Evolutionary conservation across 2,888 invertebrate species (phyloP).

Genomic region (Eugnorisma glareosa): DNA sequence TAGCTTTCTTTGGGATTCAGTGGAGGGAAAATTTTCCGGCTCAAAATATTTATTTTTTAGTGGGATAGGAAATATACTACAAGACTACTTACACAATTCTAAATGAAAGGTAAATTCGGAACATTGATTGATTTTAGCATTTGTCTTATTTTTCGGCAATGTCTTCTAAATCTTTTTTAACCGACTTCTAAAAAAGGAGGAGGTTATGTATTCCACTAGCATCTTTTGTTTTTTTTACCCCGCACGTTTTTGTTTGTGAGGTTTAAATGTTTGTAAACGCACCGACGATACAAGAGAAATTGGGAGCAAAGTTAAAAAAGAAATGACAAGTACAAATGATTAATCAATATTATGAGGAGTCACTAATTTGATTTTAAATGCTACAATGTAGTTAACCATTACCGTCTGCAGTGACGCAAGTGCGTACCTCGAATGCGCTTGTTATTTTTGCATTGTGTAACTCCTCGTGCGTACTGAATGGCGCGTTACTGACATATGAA

Average conservation of each 20-base stretch:
- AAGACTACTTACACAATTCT: background rate
- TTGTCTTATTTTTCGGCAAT: background rate
- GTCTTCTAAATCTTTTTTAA: no score
- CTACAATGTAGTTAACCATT: conserved; percentile 16
- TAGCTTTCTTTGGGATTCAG: conserved; percentile 15
- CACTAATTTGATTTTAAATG: conserved; percentile 9
- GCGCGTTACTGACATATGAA: conserved; percentile 59
- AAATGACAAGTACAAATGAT: background rate
- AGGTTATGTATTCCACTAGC: no score
- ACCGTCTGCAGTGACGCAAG: conserved; percentile 71
- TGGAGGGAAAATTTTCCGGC: background rate
- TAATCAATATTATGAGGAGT: background rate
- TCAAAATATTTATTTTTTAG: background rate
- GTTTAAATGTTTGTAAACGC: background rate
- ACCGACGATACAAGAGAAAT: background rate
- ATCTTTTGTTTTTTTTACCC: no score
- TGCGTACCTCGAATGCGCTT: conserved; percentile 71
- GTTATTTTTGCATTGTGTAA: conserved; percentile 74
- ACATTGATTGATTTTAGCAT: background rate
- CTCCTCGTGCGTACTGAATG: conserved; percentile 58
- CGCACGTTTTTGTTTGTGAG: background rate
- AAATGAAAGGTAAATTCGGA: background rate
- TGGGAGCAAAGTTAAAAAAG: background rate
- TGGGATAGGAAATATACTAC: background rate
- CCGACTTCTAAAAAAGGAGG: no score